Evolutionary conservation across 2,888 invertebrate genomes (phyloP).

Genomic region (Rhabditoides inermis): DNA sequence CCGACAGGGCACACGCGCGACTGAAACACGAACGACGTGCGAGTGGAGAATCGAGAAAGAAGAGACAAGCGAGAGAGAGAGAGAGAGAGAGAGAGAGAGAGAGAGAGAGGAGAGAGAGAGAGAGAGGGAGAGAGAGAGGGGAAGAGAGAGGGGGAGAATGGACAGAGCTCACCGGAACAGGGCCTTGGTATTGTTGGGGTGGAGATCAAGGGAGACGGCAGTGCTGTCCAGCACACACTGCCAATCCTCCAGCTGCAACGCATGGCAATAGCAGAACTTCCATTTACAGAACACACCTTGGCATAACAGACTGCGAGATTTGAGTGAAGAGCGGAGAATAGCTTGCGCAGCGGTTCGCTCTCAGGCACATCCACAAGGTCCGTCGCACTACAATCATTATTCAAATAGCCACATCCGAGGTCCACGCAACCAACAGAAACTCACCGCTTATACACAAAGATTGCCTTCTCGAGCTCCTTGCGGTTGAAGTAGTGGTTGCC

Average conservation of each 20-base stretch:
- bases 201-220: constrained; percentile 9
- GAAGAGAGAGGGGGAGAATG: too few relatives aligned
- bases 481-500: constrained; percentile 17
- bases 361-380: constrained; percentile 9
- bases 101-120: too few relatives aligned
- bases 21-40: too few relatives aligned
- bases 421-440: background rate
- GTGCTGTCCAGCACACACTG: constrained; percentile 12
- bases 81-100: too few relatives aligned
- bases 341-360: constrained; percentile 6
- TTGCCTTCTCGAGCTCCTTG: constrained; percentile 22
- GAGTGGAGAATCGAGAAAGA: too few relatives aligned
- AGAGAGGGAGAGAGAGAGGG: too few relatives aligned
- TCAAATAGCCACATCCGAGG: background rate
- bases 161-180: constrained; percentile 11
- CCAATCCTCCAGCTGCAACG: constrained; percentile 13
- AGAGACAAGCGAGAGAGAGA: too few relatives aligned
- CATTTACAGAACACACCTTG: constrained; percentile 10
- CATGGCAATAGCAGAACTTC: background rate
- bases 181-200: constrained; percentile 12
- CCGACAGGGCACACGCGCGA: constrained; percentile 5
- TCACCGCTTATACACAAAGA: constrained; percentile 23
- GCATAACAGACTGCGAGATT: constrained; percentile 24
- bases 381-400: constrained; percentile 9
- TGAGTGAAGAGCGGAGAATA: constrained; percentile 17